Evolutionary conservation across 2,888 invertebrate genomes (phyloP).

Genomic region (Therioaphis trifolii): DNA sequence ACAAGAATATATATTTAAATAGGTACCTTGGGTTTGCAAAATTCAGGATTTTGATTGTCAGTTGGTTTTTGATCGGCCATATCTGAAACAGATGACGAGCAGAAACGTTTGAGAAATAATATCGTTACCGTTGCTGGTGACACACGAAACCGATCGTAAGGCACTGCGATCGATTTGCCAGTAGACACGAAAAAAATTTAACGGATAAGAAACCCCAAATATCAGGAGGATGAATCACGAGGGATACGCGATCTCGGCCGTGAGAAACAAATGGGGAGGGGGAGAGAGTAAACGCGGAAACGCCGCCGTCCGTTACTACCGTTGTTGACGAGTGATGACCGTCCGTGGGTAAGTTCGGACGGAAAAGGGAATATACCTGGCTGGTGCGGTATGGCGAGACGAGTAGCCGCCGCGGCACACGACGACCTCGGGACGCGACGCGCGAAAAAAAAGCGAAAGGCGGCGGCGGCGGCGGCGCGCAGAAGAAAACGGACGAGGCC

Average conservation of each 20-base stretch:
- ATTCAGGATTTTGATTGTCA: conserved; percentile 60
- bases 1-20: background rate
- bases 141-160: background rate
- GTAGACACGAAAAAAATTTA: too few species aligned
- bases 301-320: too few species aligned
- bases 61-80: conserved; percentile 53
- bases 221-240: too few species aligned
- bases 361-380: too few species aligned
- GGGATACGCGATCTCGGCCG: too few species aligned
- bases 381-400: too few species aligned
- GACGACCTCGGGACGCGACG: background rate
- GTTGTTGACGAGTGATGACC: too few species aligned
- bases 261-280: background rate
- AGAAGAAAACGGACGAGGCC: background rate
- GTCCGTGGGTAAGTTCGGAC: too few species aligned
- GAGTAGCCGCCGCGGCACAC: background rate
- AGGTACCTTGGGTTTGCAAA: conserved; percentile 63
- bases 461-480: background rate
- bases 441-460: background rate
- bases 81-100: background rate
- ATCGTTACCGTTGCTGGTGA: background rate
- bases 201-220: too few species aligned
- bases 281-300: background rate
- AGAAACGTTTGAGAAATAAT: background rate
- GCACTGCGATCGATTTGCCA: too few species aligned